phyloP scores from a whole-genome alignment of 2,888 invertebrate species.

The Tiliacea aurago region DNA sequence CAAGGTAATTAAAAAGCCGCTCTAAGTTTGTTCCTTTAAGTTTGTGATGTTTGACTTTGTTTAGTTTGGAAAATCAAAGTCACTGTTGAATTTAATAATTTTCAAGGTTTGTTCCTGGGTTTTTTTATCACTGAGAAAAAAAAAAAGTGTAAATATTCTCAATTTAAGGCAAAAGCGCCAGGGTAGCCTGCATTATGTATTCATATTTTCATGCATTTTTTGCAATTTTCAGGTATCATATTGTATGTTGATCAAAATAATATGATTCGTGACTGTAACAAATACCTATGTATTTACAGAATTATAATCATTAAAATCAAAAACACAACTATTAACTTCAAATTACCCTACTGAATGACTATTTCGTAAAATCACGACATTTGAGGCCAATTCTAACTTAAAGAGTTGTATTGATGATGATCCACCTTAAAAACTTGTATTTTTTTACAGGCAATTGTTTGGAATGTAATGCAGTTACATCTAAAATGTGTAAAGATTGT shows the following conservation, averaged over 20 bases:
- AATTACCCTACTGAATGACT: neutral
- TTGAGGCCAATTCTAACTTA: neutral
- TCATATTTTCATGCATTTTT: neutral
- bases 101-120: neutral
- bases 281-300: neutral
- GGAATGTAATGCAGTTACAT: conserved; percentile 78
- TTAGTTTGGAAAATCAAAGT: neutral
- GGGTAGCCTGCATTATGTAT: neutral
- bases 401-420: neutral
- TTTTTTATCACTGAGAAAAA: neutral
- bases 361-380: neutral
- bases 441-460: conserved; percentile 77
- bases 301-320: too few species aligned
- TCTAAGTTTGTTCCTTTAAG: neutral
- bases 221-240: too few species aligned
- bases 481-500: conserved; percentile 85
- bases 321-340: neutral
- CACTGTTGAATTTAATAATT: neutral
- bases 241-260: neutral
- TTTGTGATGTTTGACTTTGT: neutral
- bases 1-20: conserved; percentile 71
- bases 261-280: neutral
- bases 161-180: neutral
- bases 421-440: neutral
- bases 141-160: neutral